Conservation (phyloP, 2,113 vertebrate genomes). For the Scortum barcoo region DNA sequence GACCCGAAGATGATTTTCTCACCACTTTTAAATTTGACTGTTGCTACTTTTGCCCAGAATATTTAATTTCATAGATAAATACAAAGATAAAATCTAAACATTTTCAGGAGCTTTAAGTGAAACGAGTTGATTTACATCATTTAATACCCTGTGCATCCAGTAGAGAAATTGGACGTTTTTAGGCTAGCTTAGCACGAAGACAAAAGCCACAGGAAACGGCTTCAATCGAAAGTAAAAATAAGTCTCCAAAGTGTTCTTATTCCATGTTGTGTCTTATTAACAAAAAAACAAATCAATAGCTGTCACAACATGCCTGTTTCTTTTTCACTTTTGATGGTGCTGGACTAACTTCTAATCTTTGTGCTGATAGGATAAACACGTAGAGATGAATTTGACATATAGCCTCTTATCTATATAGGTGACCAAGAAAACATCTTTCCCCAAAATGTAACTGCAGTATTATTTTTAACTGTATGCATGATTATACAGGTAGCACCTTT, state of each 20-base stretch:
- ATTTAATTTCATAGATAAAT: neutral
- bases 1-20: neutral
- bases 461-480: neutral
- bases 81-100: neutral
- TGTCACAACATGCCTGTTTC: neutral
- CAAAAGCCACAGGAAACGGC: neutral
- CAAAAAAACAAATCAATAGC: neutral
- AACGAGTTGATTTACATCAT: neutral
- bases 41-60: neutral
- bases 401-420: neutral
- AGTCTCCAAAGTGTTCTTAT: neutral
- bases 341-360: neutral
- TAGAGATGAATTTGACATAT: neutral
- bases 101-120: neutral
- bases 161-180: neutral
- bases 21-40: neutral
- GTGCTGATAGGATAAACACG: neutral
- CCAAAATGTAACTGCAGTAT: neutral
- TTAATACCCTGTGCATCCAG: neutral
- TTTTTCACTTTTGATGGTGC: neutral
- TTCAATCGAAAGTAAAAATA: neutral
- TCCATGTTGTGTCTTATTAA: neutral
- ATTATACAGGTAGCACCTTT: slow-evolving; percentile 2
- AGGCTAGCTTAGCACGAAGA: neutral
- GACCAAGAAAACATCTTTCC: neutral